phyloP scores from a whole-genome alignment of 1,140 invertebrate genomes.

The Aphis gossypii region DNA sequence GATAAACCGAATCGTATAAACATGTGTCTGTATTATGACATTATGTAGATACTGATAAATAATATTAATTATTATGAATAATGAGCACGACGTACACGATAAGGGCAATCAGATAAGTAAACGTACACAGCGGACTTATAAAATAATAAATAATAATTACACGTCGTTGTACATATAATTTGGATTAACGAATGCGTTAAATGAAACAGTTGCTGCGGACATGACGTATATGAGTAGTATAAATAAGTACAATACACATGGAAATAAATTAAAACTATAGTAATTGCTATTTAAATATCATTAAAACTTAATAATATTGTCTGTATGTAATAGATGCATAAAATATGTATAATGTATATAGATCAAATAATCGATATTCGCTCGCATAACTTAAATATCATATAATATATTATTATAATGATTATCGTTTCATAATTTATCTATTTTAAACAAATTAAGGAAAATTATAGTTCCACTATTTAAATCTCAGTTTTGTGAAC shows the following conservation, averaged over 20 bases:
- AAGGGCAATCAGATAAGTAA: conserved; percentile 9
- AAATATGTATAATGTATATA: no score
- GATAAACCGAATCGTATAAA: background rate
- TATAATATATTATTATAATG: background rate
- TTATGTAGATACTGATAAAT: background rate
- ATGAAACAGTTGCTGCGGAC: background rate
- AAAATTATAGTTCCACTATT: background rate
- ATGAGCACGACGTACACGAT: background rate
- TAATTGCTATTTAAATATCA: conserved; percentile 15
- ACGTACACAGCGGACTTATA: background rate
- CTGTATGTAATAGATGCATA: background rate
- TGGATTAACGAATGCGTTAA: background rate
- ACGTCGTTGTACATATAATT: background rate
- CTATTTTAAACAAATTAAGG: background rate
- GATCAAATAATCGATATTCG: background rate
- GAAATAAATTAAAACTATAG: background rate
- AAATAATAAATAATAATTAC: conserved; percentile 21
- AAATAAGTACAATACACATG: background rate
- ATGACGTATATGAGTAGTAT: background rate
- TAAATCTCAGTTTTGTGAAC: no score
- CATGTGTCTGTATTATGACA: background rate
- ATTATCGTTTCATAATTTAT: background rate
- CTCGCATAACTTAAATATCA: background rate
- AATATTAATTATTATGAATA: conserved; percentile 20
- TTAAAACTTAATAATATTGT: background rate